Percentiles rank a stretch among this genome's conserved stretches.
phyloP scores from a whole-genome alignment of 2,888 invertebrate genomes.

The Lucinisca nassula region DNA sequence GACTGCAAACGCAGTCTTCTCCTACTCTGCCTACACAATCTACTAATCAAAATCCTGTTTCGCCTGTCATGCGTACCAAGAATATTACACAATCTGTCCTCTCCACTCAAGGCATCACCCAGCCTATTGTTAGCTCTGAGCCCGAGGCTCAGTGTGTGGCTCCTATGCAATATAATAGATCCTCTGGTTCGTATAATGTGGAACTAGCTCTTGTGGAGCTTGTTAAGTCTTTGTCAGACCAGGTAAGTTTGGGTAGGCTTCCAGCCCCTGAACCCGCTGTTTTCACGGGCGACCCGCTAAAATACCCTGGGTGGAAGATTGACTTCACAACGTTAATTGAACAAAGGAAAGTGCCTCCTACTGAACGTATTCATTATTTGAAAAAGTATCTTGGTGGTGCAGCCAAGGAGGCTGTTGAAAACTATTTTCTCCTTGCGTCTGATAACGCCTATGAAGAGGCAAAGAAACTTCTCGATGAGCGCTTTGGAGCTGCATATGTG shows the following conservation, averaged over 20 bases:
- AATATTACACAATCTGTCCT: too few relatives aligned
- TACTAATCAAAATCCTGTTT: too few relatives aligned
- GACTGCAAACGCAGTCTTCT: too few relatives aligned
- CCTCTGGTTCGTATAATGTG: background rate
- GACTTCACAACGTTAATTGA: constrained; percentile 50
- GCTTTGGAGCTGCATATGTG: constrained; percentile 61
- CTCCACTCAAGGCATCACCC: too few relatives aligned
- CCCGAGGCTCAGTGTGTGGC: too few relatives aligned
- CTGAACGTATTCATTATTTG: constrained; percentile 55
- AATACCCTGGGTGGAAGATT: constrained; percentile 50
- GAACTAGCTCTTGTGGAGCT: background rate
- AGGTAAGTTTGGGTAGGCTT: constrained; percentile 31
- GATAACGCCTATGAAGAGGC: constrained; percentile 57
- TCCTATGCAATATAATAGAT: too few relatives aligned
- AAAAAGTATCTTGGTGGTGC: constrained; percentile 54
- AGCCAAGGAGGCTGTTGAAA: constrained; percentile 48
- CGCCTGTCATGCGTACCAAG: too few relatives aligned
- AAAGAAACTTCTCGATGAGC: constrained; percentile 45
- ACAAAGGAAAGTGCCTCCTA: constrained; percentile 24
- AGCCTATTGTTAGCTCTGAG: too few relatives aligned
- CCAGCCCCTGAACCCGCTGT: constrained; percentile 56
- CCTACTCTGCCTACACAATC: too few relatives aligned
- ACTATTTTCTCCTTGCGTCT: constrained; percentile 50
- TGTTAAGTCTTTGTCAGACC: constrained; percentile 27
- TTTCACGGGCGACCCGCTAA: constrained; percentile 58